These are phyloP conservation scores for Tetrax tetrax DNA, from an alignment of 2,113 vertebrate genomes.

Conservation along the genomic window DNA sequence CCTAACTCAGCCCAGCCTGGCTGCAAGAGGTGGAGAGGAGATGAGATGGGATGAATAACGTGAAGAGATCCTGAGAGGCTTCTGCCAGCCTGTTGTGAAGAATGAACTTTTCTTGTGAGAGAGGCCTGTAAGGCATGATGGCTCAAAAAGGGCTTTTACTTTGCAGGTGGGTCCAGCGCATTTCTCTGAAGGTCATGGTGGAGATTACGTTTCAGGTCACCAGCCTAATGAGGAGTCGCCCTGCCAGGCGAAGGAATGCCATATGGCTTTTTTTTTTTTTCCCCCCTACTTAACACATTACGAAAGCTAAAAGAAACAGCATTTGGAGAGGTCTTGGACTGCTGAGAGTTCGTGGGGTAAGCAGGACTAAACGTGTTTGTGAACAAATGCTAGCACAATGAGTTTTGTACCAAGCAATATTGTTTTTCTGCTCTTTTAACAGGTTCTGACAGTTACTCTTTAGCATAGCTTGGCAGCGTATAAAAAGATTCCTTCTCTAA, in stretches of 20 bases:
- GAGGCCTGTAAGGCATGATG: too few relatives aligned
- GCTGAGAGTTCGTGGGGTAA: not conserved
- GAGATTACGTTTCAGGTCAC: slow-evolving; percentile 37
- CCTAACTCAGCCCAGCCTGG: too few relatives aligned
- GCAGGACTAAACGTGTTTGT: not conserved
- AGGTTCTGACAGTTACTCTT: not conserved
- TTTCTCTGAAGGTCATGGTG: not conserved
- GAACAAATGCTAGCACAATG: not conserved
- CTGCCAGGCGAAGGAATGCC: slow-evolving; percentile 43
- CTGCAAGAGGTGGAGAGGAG: too few relatives aligned
- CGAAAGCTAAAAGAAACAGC: slow-evolving; percentile 24
- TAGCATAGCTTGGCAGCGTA: not conserved
- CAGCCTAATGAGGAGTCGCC: slow-evolving; percentile 13
- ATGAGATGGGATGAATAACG: too few relatives aligned
- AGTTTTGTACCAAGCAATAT: not conserved
- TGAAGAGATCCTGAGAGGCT: too few relatives aligned
- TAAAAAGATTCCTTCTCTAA: not conserved
- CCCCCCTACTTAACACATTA: not conserved
- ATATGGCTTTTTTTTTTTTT: slow-evolving; percentile 6
- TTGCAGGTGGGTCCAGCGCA: not conserved
- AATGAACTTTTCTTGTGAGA: too few relatives aligned
- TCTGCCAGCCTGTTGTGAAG: too few relatives aligned
- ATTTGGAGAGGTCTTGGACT: not conserved
- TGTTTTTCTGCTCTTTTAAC: not conserved
- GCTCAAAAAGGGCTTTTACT: slow-evolving; percentile 1